Evolutionary conservation across 1,140 invertebrate species (phyloP), one percentile per base, ranked within the genome.

Genomic region (Reticulitermes speratus): DNA sequence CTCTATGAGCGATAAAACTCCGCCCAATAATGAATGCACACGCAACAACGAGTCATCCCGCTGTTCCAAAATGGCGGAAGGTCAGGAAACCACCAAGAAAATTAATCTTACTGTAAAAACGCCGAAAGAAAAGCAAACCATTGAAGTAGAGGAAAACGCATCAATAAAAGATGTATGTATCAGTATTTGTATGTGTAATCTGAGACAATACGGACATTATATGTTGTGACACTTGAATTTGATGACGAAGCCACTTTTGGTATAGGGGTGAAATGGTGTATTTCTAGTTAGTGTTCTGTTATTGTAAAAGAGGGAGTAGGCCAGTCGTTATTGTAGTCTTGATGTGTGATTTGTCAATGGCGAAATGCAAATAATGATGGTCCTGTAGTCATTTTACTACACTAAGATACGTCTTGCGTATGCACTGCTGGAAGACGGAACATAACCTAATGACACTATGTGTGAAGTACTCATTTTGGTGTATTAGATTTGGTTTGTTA

Each of bases 21-120:
- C n/a, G 9, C 8, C 0, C 9, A 75, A 75, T 75, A 30, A 19
- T 75, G 14, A 75, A 75, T 25, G 48, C 45, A 84, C 44, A 32
- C 48, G 9, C 83, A n/a, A 30, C 30, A 84, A 55, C 83, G 83
- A 84, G 83, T 84, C 83, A 84, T 84, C 83, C 83, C 59, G 85
- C 59, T 86, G 44, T 55, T 86, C 82, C 44, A 90, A 88, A 88
- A 91, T 91, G 91, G 91, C 91, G 87, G 91, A 91, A 89, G 88
- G 87, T 86, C 90, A 91, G 87, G 90, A 90, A 88, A 88, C 87
- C 88, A 89, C 89, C 83, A 94, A 92, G 89, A 94, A 93, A 91
- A 96, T 99, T 90, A 97, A 94, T 89, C 94, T 99, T 90, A 97
- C 95, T 89, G 96, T 99, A 86, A 99, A 99, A 96, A 99, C 98